Conservation (phyloP, 2,797 vertebrate genomes). For the Bradypodion ventrale region DNA sequence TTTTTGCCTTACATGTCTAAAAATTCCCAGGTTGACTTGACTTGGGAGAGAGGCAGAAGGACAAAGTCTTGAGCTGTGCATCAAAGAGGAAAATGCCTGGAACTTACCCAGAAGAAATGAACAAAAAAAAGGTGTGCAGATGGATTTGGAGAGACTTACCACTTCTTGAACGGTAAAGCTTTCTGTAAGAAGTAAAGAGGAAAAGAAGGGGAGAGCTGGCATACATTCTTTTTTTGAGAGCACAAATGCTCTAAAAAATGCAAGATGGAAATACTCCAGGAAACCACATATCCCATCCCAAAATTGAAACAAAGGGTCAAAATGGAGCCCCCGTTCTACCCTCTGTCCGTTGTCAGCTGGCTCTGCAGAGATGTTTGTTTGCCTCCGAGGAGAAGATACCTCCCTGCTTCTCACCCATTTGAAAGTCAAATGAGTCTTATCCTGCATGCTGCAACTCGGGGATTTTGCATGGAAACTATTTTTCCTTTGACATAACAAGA, state of each 20-base stretch:
- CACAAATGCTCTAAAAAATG: neutral
- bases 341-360: neutral
- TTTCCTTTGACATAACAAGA: slow-evolving; percentile 8
- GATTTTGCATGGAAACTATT: slow-evolving; percentile 36
- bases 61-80: neutral
- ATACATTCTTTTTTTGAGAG: too few species aligned
- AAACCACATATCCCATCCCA: neutral
- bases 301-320: neutral
- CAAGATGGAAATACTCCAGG: neutral
- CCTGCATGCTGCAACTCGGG: slow-evolving; percentile 19
- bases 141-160: neutral
- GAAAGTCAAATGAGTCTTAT: slow-evolving; percentile 33
- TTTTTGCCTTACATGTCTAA: neutral
- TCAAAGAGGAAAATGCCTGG: neutral
- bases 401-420: neutral
- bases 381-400: neutral
- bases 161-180: neutral
- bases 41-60: neutral
- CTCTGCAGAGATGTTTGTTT: slow-evolving; percentile 3
- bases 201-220: neutral
- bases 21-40: neutral
- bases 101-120: neutral
- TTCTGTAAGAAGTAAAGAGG: neutral
- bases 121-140: neutral
- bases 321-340: neutral